Percentiles rank a stretch among this genome's conserved stretches.
phyloP scores from a whole-genome alignment of 2,113 vertebrate species.

The Cyanocitta stelleri region DNA sequence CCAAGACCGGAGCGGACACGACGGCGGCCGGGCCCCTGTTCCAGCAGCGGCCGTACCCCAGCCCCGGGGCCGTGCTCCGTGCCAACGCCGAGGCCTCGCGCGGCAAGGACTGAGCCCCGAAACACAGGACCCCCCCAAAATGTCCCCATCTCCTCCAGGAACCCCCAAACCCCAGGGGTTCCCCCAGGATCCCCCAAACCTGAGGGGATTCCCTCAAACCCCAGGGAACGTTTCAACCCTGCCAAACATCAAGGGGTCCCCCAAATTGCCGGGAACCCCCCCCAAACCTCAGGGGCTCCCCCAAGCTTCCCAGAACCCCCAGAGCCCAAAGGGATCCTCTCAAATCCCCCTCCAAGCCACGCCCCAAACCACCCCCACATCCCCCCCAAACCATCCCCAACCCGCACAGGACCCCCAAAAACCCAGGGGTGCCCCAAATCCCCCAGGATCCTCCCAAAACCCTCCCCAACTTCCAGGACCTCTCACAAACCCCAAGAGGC shows the following conservation, averaged over 20 bases:
- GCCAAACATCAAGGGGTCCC: background rate
- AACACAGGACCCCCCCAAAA: accelerated
- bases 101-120: background rate
- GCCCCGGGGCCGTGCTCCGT: background rate
- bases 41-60: background rate
- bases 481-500: too few species aligned
- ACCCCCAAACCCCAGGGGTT: background rate
- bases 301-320: too few species aligned
- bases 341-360: too few species aligned
- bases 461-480: too few species aligned
- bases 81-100: background rate
- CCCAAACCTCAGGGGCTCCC: background rate
- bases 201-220: too few species aligned
- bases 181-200: too few species aligned
- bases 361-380: too few species aligned
- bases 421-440: too few species aligned
- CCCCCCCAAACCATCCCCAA: too few species aligned
- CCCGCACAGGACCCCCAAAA: too few species aligned
- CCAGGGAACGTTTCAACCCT: background rate
- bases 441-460: too few species aligned
- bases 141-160: accelerated
- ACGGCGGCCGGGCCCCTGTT: background rate
- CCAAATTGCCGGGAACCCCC: background rate
- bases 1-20: background rate
- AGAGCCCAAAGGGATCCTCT: background rate